phyloP scores from a whole-genome alignment of 2,797 vertebrate species.

The Malurus splendens region DNA sequence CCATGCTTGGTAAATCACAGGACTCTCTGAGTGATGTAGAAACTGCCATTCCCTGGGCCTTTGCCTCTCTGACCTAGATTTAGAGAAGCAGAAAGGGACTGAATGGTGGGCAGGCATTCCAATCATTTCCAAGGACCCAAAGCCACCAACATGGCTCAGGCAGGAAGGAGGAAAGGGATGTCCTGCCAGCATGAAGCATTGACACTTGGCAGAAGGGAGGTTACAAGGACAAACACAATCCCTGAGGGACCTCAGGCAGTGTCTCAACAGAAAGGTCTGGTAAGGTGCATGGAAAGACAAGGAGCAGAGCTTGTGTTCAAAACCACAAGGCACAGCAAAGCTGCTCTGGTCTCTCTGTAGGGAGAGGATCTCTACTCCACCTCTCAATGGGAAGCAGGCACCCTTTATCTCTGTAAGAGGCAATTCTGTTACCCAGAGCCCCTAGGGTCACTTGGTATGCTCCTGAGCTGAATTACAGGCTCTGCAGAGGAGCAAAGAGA shows the following conservation, averaged over 20 bases:
- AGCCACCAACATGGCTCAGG: neutral
- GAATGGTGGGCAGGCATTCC: neutral
- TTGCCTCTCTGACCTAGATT: neutral
- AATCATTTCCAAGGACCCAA: neutral
- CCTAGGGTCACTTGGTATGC: neutral
- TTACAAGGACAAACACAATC: neutral
- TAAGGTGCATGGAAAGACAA: neutral
- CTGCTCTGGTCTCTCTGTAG: neutral
- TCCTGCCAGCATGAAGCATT: neutral
- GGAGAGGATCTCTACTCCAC: neutral
- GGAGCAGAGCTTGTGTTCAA: neutral
- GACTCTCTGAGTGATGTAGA: neutral
- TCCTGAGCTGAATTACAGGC: neutral
- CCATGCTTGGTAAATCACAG: fast-evolving
- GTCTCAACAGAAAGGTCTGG: neutral
- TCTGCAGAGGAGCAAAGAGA: neutral
- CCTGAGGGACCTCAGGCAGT: neutral
- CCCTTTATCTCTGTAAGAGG: neutral
- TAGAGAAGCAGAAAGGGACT: neutral
- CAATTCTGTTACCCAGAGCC: neutral
- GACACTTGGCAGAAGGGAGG: neutral
- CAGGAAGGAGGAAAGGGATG: neutral
- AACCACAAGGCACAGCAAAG: neutral
- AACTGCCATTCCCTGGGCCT: neutral
- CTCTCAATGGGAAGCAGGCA: neutral